Base-by-base conservation (phyloP, 2,888 invertebrate genomes). In the Leptura quadrifasciata region DNA sequence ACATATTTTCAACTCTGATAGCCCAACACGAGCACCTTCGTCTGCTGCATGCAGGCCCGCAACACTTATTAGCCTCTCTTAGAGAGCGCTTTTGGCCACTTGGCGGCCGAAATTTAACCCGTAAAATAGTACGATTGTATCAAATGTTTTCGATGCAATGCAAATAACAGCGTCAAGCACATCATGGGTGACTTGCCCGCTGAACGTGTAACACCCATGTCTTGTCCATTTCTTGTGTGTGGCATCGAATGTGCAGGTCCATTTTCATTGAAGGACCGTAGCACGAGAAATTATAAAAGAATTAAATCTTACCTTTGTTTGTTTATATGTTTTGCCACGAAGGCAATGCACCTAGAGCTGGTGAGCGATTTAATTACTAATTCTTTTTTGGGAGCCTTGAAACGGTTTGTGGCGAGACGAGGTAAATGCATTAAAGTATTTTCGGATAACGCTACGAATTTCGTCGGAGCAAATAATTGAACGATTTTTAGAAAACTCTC, bases 341-440 rank as follows among this genome's bases (percentile, higher is more conserved):
- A 76, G 9, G 81, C 81, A 0, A 71, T 80, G 1, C 81, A 81
- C 67, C 27, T 83, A n/a, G 83, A 83, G 54, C 39, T 79, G 9
- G 80, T 79, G 0, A 70, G 72, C 2, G 75, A 73, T 47, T 65
- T 82, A 3, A 70, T 76, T n/a, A 76, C 81, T 1, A 76, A 79
- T 1, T 60, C 79, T 3, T 82, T 82, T 57, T 17, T 82, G 2
- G 77, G 76, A n/a, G 75, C 80, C 4, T 72, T 81, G 6, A 71
- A 73, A 31, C 76, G 83, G 0, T 84, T 84, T 47, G 70, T 77
- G 0, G 69, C 80, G 2, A 64, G 79, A 9, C 67, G 81, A 8
- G 82, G 84, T 9, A 55, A 72, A 18, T 72, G 77, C 8, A 47
- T 17, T 8, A 61, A 75, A 17, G 76, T 84, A 6, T 77, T 72